Evolutionary conservation across 2,113 vertebrate genomes (phyloP).

Genomic region (Phaethon lepturus): DNA sequence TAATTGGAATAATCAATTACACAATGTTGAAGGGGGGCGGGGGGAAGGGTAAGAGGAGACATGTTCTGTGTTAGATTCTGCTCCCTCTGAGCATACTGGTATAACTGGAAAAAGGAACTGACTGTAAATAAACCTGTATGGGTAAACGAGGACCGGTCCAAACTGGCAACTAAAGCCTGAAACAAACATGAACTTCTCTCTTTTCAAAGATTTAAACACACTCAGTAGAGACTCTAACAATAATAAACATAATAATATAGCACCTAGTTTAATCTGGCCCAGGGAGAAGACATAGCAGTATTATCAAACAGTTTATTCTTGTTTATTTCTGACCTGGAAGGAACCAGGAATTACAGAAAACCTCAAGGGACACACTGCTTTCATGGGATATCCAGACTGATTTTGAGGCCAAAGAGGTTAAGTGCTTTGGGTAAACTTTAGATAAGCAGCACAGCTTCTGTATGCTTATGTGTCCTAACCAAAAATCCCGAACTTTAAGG

Average conservation of each 20-base stretch:
- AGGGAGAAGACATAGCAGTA: background rate
- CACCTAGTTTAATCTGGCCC: constrained; percentile 22
- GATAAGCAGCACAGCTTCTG: constrained; percentile 43
- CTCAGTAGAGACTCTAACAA: background rate
- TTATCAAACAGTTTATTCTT: background rate
- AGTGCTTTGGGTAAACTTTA: constrained; percentile 47
- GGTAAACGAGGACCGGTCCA: constrained; percentile 4
- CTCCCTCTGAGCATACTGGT: background rate
- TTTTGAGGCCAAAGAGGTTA: constrained; percentile 59
- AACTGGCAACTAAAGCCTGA: constrained; percentile 33
- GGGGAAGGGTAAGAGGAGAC: background rate
- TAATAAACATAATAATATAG: constrained; percentile 29
- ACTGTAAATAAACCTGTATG: constrained; percentile 24
- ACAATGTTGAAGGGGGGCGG: background rate
- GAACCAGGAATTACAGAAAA: constrained; percentile 45
- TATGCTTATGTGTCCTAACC: background rate
- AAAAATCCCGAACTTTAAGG: constrained; percentile 1
- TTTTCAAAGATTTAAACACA: constrained; percentile 26
- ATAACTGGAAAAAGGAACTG: constrained; percentile 31
- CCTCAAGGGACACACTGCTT: constrained; percentile 31
- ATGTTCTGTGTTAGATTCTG: background rate
- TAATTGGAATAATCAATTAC: background rate
- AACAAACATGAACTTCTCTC: constrained; percentile 38
- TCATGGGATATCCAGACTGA: background rate
- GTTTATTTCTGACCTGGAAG: constrained; percentile 23